Conservation (phyloP, 30 jellyfish, hydroid and myxozoan genomes). For the Cassiopea andromeda region DNA sequence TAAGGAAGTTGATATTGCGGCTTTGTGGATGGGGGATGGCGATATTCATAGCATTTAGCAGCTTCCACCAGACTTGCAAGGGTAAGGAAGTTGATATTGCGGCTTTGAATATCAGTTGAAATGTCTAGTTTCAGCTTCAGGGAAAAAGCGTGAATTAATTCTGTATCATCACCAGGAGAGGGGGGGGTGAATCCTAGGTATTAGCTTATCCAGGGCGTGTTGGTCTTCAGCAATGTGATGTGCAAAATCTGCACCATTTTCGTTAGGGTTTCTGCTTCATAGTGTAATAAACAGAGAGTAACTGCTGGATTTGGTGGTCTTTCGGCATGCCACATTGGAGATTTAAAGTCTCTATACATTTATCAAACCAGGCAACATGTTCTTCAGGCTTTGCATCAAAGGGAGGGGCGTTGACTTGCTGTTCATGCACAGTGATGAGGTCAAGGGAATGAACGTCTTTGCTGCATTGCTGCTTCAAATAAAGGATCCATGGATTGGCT, state of each 20-base stretch:
- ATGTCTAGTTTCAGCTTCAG: conserved; percentile 18
- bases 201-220: conserved; percentile 16
- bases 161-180: not conserved
- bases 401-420: not conserved
- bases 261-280: conserved; percentile 2
- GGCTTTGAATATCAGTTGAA: conserved; percentile 10
- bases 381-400: conserved; percentile 2
- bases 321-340: conserved; percentile 29
- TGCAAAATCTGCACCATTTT: conserved; percentile 27
- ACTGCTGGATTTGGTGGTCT: conserved; percentile 23
- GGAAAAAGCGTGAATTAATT: conserved; percentile 18
- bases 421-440: conserved; percentile 8
- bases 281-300: conserved; percentile 15
- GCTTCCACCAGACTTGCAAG: not conserved
- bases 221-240: conserved; percentile 20
- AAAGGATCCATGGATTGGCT: conserved; percentile 13
- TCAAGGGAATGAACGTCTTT: conserved; percentile 30
- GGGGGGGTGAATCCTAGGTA: conserved; percentile 13
- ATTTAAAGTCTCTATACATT: not conserved
- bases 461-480: conserved; percentile 39
- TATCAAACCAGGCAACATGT: conserved; percentile 6
- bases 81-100: not conserved
- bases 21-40: not conserved
- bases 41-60: no score
- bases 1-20: conserved; percentile 22